Evolutionary conservation across 2,797 vertebrate species (phyloP), one percentile per base, ranked within the genome.

Genomic region (Crenichthys baileyi): DNA sequence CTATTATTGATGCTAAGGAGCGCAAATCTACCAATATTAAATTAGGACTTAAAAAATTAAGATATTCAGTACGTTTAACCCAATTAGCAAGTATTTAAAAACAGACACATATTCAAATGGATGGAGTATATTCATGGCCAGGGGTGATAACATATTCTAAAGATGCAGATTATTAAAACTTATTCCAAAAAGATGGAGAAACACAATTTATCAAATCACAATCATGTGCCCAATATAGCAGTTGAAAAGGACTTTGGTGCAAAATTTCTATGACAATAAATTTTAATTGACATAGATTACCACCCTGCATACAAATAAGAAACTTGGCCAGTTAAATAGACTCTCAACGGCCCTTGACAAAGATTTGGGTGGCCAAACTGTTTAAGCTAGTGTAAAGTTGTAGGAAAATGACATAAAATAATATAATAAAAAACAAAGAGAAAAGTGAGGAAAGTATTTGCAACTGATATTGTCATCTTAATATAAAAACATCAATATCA

Each of bases 1-100:
- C 76, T 91, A 13, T 48, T 48, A 24, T 5, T 55, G 20, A 74
- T 82, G 85, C 79, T 82, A 51, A 68, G 73, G 55, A 65, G 67
- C 50, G 7, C 60, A 36, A 36, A 63, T 83, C 26, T 26, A 65
- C n/a, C 73, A 50, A 85, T 82, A 83, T 73, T 12, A 79, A 78
- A 79, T 80, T 60, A 73, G 71, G 53, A 79, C 11, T 74, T 72
- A 46, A 73, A 79, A 85, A 24, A 75, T 58, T 73, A 63, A 73
- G 24, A 18, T 3, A 55, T 36, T 67, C 46, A 78, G 20, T 72
- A 20, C 73, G 51, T 55, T 72, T 2, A 65, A 61, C 26, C 26
- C 58, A 22, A 20, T 22, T 6, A 8, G 24, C 53, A 2, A n/a
- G 55, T 11, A 16, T 31, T 31, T 61, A 29, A 31, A 61, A 56